Evolutionary conservation across 2,113 vertebrate species (phyloP).

Genomic region (Notothenia rossii): DNA sequence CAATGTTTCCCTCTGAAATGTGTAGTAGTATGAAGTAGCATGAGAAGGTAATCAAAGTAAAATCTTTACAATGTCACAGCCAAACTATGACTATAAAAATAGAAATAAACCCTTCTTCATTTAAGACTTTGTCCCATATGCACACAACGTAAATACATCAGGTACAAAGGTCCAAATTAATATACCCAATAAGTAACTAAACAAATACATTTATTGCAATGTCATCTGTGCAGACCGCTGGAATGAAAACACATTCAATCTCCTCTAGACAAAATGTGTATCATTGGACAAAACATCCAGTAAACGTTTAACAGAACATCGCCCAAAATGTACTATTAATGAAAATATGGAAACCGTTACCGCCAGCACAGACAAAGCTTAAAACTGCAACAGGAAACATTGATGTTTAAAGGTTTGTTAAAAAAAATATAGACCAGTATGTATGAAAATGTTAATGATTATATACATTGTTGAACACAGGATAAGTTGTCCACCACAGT

Average conservation of each 20-base stretch:
- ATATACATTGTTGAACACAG: no score
- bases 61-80: no score
- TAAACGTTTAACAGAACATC: not conserved
- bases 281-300: not conserved
- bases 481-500: no score
- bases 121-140: not conserved
- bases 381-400: not conserved
- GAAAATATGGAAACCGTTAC: not conserved
- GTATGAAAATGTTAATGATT: no score
- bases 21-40: no score
- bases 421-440: not conserved
- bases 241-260: slow-evolving; percentile 11
- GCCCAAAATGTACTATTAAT: not conserved
- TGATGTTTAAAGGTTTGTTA: no score
- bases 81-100: not conserved
- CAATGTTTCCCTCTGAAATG: no score
- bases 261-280: not conserved
- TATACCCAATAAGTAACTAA: not conserved
- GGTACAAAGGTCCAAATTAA: not conserved
- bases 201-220: slow-evolving; percentile 27
- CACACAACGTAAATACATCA: not conserved
- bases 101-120: no score
- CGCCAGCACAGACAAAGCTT: not conserved
- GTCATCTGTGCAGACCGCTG: not conserved
- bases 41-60: no score